phyloP scores from a whole-genome alignment of 2,888 invertebrate species.

The Sepiola atlantica region DNA sequence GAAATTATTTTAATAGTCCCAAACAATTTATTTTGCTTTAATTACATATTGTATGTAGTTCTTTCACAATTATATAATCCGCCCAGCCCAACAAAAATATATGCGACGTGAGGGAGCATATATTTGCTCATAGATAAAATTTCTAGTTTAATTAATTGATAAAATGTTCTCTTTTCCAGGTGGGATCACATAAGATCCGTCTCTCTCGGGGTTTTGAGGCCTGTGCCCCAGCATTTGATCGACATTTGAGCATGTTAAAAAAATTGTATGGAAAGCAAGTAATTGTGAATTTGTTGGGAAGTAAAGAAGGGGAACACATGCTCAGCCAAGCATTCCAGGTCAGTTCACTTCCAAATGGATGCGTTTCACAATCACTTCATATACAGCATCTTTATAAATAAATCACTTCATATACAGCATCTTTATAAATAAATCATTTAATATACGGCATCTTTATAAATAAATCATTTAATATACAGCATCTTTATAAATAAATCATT shows the following conservation, averaged over 20 bases:
- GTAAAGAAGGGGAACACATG: slow-evolving; percentile 97
- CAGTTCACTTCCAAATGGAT: slow-evolving; percentile 44
- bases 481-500: too few species aligned
- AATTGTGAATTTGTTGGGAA: slow-evolving; percentile 91
- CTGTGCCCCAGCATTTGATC: slow-evolving; percentile 92
- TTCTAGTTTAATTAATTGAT: slow-evolving; percentile 41
- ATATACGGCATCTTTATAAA: too few species aligned
- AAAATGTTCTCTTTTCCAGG: slow-evolving; percentile 76
- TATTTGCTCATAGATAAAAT: background rate
- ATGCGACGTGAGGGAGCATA: too few species aligned
- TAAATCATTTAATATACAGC: too few species aligned
- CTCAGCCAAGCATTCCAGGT: slow-evolving; percentile 82
- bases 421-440: too few species aligned
- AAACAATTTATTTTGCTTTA: too few species aligned
- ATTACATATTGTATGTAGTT: too few species aligned
- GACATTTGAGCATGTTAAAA: slow-evolving; percentile 89
- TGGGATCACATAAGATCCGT: slow-evolving; percentile 98
- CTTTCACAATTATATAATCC: too few species aligned
- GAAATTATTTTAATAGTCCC: too few species aligned
- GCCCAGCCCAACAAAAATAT: too few species aligned
- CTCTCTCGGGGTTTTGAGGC: slow-evolving; percentile 96
- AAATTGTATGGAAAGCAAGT: slow-evolving; percentile 92
- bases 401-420: too few species aligned
- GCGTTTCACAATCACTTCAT: background rate
- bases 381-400: background rate